These are phyloP conservation scores for Pempheris klunzingeri DNA, from an alignment of 2,797 vertebrate species.

Conservation along the genomic window DNA sequence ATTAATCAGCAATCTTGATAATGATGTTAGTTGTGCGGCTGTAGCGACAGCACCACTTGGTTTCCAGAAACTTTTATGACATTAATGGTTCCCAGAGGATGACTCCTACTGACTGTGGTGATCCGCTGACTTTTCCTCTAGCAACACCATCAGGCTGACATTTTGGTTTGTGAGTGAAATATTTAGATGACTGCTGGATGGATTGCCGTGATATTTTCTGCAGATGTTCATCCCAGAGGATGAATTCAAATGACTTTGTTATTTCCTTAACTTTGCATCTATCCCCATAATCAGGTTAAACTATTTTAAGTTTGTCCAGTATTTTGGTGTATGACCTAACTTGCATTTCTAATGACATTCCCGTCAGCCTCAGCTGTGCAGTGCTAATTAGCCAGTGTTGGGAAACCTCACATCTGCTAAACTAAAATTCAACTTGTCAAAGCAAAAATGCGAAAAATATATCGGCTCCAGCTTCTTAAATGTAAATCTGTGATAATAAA, in stretches of 20 bases:
- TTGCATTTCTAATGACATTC: too few species aligned
- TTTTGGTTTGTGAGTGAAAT: not conserved
- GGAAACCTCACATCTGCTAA: not conserved
- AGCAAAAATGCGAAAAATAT: too few species aligned
- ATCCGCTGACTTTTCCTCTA: not conserved
- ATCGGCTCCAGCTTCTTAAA: not conserved
- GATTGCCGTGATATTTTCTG: not conserved
- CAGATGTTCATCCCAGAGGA: not conserved
- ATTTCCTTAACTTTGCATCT: not conserved
- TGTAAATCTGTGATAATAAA: not conserved
- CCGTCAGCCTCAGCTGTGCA: not conserved
- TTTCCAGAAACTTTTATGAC: too few species aligned
- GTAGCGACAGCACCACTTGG: not conserved
- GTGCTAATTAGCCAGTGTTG: not conserved
- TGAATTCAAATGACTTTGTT: not conserved
- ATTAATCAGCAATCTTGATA: constrained; percentile 2
- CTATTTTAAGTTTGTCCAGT: too few species aligned
- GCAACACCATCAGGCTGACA: not conserved
- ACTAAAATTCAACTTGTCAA: too few species aligned
- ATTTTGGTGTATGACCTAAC: not conserved
- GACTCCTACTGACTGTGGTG: not conserved
- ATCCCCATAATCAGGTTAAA: not conserved
- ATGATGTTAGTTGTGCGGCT: not conserved
- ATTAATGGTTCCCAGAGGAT: not conserved
- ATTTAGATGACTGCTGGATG: not conserved